phyloP scores from a whole-genome alignment of 2,113 vertebrate genomes.

The Puma concolor region DNA sequence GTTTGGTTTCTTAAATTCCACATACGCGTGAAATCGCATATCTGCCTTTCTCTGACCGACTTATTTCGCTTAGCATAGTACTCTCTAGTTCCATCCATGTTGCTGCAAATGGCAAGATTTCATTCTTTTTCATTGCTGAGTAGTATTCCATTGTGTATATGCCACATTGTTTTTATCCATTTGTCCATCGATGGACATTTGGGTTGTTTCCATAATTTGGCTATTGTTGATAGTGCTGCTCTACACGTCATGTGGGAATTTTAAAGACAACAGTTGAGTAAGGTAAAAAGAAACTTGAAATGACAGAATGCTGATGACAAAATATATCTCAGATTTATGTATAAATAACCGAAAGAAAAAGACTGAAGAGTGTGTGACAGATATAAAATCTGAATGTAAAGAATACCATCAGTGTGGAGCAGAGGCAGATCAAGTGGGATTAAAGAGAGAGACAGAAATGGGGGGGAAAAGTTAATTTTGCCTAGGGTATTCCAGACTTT shows the following conservation, averaged over 20 bases:
- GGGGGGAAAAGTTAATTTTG: background rate
- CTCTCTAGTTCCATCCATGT: too few species aligned
- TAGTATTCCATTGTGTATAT: too few species aligned
- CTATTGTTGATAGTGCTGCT: too few species aligned
- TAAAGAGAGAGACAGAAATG: background rate
- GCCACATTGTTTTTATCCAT: too few species aligned
- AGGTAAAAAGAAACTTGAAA: conserved; percentile 14
- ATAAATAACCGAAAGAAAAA: background rate
- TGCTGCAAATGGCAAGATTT: too few species aligned
- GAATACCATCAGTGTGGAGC: background rate
- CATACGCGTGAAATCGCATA: too few species aligned
- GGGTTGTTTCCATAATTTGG: too few species aligned
- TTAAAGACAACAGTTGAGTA: background rate
- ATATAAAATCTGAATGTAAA: conserved; percentile 13
- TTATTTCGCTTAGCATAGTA: too few species aligned
- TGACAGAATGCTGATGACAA: background rate
- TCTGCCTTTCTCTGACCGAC: too few species aligned
- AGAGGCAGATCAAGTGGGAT: background rate
- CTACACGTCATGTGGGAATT: background rate
- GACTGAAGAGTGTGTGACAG: background rate
- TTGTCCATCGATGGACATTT: too few species aligned
- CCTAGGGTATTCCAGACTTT: background rate
- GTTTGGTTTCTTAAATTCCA: too few species aligned
- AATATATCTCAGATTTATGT: background rate
- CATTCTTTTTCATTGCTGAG: too few species aligned